Base-by-base conservation (phyloP, 2,797 vertebrate genomes). In the Odontamblyopus rebecca region DNA sequence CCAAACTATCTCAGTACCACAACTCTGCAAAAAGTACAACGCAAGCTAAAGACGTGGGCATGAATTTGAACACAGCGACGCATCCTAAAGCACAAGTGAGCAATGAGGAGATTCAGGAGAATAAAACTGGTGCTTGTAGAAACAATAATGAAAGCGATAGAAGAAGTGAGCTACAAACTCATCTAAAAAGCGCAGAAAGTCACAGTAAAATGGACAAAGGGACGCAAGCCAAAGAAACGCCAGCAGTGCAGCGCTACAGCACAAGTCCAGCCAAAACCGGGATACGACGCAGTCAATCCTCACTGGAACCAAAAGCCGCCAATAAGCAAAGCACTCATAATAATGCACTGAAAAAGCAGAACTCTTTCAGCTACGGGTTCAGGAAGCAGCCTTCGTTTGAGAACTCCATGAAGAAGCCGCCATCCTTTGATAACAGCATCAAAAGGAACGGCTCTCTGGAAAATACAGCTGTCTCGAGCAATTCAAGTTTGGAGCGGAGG, bases 51-150 rank as follows among this genome's bases (percentile, higher is more conserved):
- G 82, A 77, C 69, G 77, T 88, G 56, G 93, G 94, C 72, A 57
- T 90, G n/a, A 89, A 93, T 86, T 88, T 86, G 29, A 90, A 93
- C 87, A 90, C 90, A 73, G 41, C 82, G 18, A 70, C 70, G 76
- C 85, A 87, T 15, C 79, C 86, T 78, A 93, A 95, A 93, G 91
- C 91, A 93, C 93, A 94, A 76, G 60, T 70, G 66, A 91, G 69
- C 77, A 88, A 87, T 30, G 59, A 50, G 61, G 57, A 74, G 41
- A 59, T 60, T 79, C 68, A 70, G 15, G 77, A 79, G 63, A 68
- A 50, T 67, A 76, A 71, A 70, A 57, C 23, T 61, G 54, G 9
- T 4, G 72, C 84, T 54, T 75, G 80, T 71, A 82, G 48, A 62
- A 76, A 54, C 68, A 81, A 81, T 77, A 80, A 82, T 19, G 15